Conservation (phyloP, 2,113 vertebrate species). For the Odobenus rosmarus region DNA sequence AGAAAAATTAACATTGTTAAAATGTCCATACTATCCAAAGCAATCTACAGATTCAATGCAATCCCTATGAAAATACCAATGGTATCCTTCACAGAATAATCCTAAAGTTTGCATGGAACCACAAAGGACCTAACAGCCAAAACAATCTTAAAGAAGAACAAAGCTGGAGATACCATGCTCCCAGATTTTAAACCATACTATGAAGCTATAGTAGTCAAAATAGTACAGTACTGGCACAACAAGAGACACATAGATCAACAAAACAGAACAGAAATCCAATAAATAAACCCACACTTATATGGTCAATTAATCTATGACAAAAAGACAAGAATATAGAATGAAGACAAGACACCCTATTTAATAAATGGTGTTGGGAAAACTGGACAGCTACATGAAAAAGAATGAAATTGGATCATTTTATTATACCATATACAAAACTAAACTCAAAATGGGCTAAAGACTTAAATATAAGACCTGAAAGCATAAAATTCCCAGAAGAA, state of each 20-base stretch:
- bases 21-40: neutral
- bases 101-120: neutral
- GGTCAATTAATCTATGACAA: neutral
- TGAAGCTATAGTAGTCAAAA: neutral
- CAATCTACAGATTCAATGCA: neutral
- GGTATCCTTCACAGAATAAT: neutral
- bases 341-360: neutral
- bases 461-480: neutral
- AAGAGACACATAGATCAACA: neutral
- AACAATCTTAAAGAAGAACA: neutral
- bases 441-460: neutral
- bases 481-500: neutral
- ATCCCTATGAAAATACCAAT: neutral
- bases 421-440: neutral
- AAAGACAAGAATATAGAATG: neutral
- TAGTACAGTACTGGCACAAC: neutral
- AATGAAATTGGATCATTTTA: neutral
- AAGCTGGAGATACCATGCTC: neutral
- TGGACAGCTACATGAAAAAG: neutral
- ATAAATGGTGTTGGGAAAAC: neutral
- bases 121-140: neutral
- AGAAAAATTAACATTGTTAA: neutral
- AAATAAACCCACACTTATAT: neutral
- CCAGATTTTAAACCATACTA: neutral
- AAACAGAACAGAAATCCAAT: neutral